These are phyloP conservation scores for Drosophila tripunctata DNA, from an alignment of 2,888 invertebrate genomes.

Conservation along the genomic window DNA sequence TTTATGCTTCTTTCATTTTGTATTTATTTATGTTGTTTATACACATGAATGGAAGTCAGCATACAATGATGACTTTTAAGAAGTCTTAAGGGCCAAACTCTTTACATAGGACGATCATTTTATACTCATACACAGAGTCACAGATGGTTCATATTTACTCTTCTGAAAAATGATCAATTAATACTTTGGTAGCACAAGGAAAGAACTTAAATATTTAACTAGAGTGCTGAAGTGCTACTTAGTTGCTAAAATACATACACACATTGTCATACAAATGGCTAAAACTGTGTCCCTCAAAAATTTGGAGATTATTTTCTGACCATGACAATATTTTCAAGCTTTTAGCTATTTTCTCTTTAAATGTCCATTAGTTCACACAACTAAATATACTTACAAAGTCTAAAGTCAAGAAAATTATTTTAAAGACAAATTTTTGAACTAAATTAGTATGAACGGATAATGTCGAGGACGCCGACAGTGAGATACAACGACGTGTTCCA, in stretches of 20 bases:
- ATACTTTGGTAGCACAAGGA: not conserved
- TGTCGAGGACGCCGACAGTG: too few species aligned
- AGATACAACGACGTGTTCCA: too few species aligned
- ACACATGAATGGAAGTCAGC: constrained; percentile 1
- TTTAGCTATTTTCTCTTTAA: too few species aligned
- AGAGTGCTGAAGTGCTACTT: not conserved
- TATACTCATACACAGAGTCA: not conserved
- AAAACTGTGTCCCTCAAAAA: too few species aligned
- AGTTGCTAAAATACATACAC: not conserved
- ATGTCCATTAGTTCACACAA: too few species aligned
- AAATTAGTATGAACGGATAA: too few species aligned
- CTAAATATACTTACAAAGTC: too few species aligned
- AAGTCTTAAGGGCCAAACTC: not conserved
- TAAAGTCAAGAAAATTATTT: too few species aligned
- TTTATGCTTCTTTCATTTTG: not conserved
- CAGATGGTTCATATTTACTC: not conserved
- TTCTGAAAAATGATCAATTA: not conserved
- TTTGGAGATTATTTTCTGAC: too few species aligned
- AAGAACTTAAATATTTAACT: not conserved
- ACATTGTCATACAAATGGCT: too few species aligned
- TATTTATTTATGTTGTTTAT: constrained; percentile 2
- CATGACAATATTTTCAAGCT: too few species aligned
- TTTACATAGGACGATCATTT: constrained; percentile 2
- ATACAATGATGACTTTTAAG: constrained; percentile 5
- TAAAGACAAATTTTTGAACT: too few species aligned